Evolutionary conservation across 1,140 invertebrate species (phyloP).

Genomic region (Panagrolaimus sp.): DNA sequence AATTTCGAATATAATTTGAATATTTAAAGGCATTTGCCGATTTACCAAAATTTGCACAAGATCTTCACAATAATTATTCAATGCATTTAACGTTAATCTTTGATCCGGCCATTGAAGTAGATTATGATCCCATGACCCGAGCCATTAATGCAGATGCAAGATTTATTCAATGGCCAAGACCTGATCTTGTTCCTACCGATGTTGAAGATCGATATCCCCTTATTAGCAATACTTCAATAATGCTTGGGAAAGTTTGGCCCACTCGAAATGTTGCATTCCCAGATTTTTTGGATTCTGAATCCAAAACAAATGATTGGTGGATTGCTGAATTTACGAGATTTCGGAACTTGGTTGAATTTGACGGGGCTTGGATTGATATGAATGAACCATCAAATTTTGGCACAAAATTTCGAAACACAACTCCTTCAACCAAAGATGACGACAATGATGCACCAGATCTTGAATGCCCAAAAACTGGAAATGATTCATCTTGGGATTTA

Average conservation of each 20-base stretch:
- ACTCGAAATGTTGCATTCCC: constrained; percentile 52
- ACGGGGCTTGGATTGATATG: constrained; percentile 39
- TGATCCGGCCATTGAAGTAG: constrained; percentile 45
- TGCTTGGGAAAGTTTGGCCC: constrained; percentile 58
- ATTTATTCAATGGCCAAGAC: constrained; percentile 32
- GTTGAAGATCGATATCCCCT: constrained; percentile 40
- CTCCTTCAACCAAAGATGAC: constrained; percentile 20
- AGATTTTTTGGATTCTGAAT: constrained; percentile 52
- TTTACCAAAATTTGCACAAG: constrained; percentile 34
- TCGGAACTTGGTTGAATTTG: constrained; percentile 22
- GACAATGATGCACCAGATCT: constrained; percentile 24
- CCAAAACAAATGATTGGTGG: constrained; percentile 34
- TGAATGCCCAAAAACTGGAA: constrained; percentile 17
- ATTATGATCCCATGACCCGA: constrained; percentile 37
- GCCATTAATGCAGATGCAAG: constrained; percentile 22
- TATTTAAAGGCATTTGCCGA: constrained; percentile 38
- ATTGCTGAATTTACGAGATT: constrained; percentile 20
- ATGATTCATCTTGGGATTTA: constrained; percentile 21
- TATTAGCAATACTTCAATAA: constrained; percentile 35
- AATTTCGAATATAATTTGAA: neutral
- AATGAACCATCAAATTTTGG: constrained; percentile 46
- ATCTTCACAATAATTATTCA: constrained; percentile 29
- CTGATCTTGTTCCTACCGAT: constrained; percentile 26
- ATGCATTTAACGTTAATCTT: constrained; percentile 43
- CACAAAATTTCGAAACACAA: constrained; percentile 5